phyloP scores from a whole-genome alignment of 2,797 vertebrate genomes.

The Cryptoprocta ferox region DNA sequence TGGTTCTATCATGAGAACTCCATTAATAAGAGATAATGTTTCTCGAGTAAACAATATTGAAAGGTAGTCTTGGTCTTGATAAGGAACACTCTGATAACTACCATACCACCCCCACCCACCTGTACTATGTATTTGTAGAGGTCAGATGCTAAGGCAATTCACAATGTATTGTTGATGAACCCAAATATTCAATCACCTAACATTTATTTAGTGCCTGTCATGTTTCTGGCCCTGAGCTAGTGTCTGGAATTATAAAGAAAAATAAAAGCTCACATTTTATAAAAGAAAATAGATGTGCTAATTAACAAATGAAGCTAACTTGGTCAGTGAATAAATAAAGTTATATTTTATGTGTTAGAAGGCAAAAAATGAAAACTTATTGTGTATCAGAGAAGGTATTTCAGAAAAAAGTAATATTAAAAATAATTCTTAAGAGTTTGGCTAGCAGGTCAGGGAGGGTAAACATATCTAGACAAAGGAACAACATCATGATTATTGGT shows the following conservation, averaged over 20 bases:
- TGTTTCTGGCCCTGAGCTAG: neutral
- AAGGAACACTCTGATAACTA: neutral
- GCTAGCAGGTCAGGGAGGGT: neutral
- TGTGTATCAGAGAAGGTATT: neutral
- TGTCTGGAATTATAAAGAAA: neutral
- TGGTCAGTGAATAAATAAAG: neutral
- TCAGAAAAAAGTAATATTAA: neutral
- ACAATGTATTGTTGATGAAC: neutral
- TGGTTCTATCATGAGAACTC: neutral
- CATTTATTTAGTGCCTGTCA: neutral
- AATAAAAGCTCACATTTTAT: neutral
- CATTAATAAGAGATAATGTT: neutral
- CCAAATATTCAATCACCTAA: neutral
- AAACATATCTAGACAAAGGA: neutral
- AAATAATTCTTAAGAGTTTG: neutral
- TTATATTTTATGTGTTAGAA: neutral
- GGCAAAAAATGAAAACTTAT: neutral
- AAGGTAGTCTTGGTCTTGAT: neutral
- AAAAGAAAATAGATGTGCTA: neutral
- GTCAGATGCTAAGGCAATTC: neutral
- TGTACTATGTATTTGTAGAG: neutral
- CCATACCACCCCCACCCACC: neutral
- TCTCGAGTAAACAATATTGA: slow-evolving; percentile 20
- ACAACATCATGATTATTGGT: neutral
- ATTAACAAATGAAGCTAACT: neutral